Evolutionary conservation across 2,888 invertebrate species (phyloP).

Genomic region (Sarcophaga carnaria): DNA sequence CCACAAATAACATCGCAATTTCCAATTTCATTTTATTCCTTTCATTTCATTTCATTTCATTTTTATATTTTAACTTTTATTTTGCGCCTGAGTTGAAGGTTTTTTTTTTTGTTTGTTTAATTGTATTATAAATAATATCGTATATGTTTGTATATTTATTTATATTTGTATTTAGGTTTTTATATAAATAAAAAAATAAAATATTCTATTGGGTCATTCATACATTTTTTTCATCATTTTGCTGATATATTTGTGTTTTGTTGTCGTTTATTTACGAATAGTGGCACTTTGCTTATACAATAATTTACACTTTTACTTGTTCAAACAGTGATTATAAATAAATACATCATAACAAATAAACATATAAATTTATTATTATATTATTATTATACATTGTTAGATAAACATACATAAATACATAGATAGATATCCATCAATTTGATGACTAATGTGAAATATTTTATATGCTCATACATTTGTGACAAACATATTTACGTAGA

Average conservation of each 20-base stretch:
- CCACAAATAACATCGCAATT: slow-evolving; percentile 39
- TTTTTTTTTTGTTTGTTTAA: slow-evolving; percentile 21
- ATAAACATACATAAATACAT: background rate
- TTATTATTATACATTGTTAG: background rate
- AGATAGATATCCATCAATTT: background rate
- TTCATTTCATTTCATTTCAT: background rate
- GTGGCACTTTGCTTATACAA: slow-evolving; percentile 2
- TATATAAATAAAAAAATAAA: background rate
- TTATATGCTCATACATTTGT: too few relatives aligned
- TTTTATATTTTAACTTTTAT: background rate
- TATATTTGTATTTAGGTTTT: background rate
- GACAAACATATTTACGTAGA: too few relatives aligned
- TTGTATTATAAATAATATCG: slow-evolving; percentile 20
- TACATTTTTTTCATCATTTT: slow-evolving; percentile 11
- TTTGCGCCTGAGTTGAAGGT: slow-evolving; percentile 32
- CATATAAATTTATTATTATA: background rate
- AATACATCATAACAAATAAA: slow-evolving; percentile 45
- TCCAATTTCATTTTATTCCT: slow-evolving; percentile 26
- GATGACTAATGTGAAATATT: too few relatives aligned
- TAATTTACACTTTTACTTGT: slow-evolving; percentile 40
- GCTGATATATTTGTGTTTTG: background rate
- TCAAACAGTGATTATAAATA: slow-evolving; percentile 43
- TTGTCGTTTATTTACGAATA: background rate
- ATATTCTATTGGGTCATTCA: slow-evolving; percentile 56
- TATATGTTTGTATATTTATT: background rate